These are phyloP conservation scores for Tragelaphus imberbis DNA, from an alignment of 2,113 vertebrate species.

Conservation along the genomic window DNA sequence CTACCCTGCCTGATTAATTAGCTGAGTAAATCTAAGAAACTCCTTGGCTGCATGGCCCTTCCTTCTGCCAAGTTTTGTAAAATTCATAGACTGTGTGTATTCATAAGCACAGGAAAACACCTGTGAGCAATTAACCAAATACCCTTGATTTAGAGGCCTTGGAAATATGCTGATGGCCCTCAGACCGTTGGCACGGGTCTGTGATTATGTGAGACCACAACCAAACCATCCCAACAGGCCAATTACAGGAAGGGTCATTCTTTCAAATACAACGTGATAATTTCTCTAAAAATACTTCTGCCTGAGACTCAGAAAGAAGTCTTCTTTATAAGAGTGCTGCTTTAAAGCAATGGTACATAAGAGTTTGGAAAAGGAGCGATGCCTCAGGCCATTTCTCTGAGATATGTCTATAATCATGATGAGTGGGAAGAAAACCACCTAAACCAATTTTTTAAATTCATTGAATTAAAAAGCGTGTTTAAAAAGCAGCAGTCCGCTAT, in stretches of 20 bases:
- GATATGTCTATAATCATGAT: background rate
- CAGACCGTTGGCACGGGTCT: background rate
- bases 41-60: background rate
- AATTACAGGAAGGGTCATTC: slow-evolving; percentile 49
- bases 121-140: slow-evolving; percentile 57
- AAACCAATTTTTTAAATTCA: background rate
- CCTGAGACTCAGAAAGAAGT: background rate
- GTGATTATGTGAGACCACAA: slow-evolving; percentile 62
- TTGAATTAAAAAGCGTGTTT: background rate
- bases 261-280: slow-evolving; percentile 22
- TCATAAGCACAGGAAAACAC: slow-evolving; percentile 49
- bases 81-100: slow-evolving; percentile 10
- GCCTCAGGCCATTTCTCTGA: background rate
- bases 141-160: slow-evolving; percentile 40
- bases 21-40: slow-evolving; percentile 35
- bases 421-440: background rate
- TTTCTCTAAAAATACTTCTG: slow-evolving; percentile 57
- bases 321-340: background rate
- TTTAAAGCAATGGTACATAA: background rate
- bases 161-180: background rate
- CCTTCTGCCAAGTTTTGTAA: slow-evolving; percentile 30
- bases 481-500: background rate
- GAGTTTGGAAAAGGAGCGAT: background rate
- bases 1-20: slow-evolving; percentile 28
- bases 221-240: slow-evolving; percentile 9